phyloP scores from a whole-genome alignment of 2,888 invertebrate species.

The Sabellastarte sp. region DNA sequence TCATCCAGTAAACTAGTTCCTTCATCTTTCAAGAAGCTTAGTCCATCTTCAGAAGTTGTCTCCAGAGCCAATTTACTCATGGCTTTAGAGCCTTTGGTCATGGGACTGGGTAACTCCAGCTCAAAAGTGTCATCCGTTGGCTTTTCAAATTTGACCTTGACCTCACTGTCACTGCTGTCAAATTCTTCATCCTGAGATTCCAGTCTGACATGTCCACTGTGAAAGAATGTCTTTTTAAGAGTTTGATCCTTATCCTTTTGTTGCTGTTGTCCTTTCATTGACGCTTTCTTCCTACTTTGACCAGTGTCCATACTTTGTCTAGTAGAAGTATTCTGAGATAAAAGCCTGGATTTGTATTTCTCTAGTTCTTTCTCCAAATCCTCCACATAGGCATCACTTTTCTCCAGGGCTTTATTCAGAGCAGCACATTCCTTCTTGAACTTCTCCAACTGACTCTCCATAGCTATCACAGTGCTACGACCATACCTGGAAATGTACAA shows the following conservation, averaged over 20 bases:
- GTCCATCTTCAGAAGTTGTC: not conserved
- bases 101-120: conserved; percentile 39
- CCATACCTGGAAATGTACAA: no score
- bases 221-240: no score
- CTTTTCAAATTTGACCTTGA: not conserved
- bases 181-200: no score
- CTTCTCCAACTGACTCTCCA: conserved; percentile 47
- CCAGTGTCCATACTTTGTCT: not conserved
- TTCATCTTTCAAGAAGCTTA: not conserved
- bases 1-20: not conserved
- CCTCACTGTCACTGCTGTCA: not conserved
- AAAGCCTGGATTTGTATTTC: no score
- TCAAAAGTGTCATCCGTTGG: conserved; percentile 37
- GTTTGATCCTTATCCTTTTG: no score
- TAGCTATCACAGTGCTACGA: conserved; percentile 48
- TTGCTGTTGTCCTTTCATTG: no score
- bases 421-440: conserved; percentile 48
- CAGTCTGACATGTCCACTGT: no score
- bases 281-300: no score
- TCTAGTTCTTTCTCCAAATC: conserved; percentile 42
- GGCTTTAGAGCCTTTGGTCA: not conserved
- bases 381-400: conserved; percentile 52
- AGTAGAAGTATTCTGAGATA: no score
- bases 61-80: not conserved
- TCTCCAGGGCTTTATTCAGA: conserved; percentile 49